phyloP scores from a whole-genome alignment of 2,113 vertebrate genomes.

The Eolophus roseicapilla region DNA sequence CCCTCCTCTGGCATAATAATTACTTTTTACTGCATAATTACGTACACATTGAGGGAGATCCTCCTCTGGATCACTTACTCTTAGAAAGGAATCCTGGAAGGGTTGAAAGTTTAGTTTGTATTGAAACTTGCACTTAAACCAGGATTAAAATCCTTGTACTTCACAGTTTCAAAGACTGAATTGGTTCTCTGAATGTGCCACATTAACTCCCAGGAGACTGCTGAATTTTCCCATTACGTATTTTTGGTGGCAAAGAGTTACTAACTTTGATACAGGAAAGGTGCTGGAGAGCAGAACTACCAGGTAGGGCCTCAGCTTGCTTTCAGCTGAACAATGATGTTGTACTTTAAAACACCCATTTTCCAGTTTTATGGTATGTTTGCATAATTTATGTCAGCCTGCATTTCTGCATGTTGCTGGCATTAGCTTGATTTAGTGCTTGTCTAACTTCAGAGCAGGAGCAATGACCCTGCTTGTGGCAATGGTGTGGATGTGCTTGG shows the following conservation, averaged over 20 bases:
- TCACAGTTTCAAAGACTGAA: neutral
- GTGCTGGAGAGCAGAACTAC: neutral
- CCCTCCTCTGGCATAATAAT: neutral
- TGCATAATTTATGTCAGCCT: neutral
- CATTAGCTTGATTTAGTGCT: neutral
- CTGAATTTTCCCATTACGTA: neutral
- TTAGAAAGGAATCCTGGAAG: neutral
- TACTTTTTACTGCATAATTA: neutral
- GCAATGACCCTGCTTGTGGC: neutral
- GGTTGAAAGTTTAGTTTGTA: neutral
- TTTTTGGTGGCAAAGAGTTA: neutral
- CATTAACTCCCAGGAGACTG: neutral
- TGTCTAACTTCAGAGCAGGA: neutral
- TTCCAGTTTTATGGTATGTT: neutral
- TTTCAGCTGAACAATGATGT: neutral
- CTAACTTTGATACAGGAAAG: neutral
- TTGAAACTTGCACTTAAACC: neutral
- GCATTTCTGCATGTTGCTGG: neutral
- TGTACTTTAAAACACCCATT: neutral
- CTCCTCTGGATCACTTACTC: neutral
- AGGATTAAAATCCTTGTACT: neutral
- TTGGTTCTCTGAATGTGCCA: neutral
- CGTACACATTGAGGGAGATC: neutral
- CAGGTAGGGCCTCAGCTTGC: neutral
- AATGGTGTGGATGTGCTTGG: accelerated